Evolutionary conservation across 2,888 invertebrate genomes (phyloP), one percentile per base, ranked within the genome.

Genomic region (Argynnis bischoffii): DNA sequence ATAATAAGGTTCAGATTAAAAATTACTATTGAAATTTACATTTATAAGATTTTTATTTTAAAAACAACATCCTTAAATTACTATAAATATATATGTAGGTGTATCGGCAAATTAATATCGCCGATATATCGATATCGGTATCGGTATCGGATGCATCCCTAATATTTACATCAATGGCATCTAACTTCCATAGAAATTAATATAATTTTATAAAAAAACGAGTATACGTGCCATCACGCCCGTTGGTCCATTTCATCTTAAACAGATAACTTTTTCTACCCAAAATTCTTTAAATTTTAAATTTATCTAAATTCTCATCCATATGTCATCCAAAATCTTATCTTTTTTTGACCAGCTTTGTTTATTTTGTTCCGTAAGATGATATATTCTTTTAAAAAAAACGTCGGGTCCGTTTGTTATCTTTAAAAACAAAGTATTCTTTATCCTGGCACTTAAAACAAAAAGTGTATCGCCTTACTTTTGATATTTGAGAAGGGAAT

Each of bases 401-500:
- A 51, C 18, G 65, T 63, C 66, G 59, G 70, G 35, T 21, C 54
- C 56, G 66, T 63, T 69, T 69, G 65, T 72, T 67, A 72, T 70
- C 67, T 50, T 57, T 16, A 35, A 41, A 51, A 63, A 67, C 70
- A 66, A 67, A 63, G 63, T 41, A 55, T 67, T 72, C 67, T 60
- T 71, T 59, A 70, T 61, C 21, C 63, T 21, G 71, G 51, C 69
- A 71, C 69, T 71, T 48, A 69, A 66, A 60, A 67, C 64, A 63
- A 67, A 69, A 70, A 64, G 48, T 67, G 64, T 63, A 68, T 71
- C 68, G 66, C 61, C 60, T 73, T 72, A 56, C 74, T 67, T 69
- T 70, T 75, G 74, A 70, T 69, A 75, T 63, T 69, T 66, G 71
- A 73, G 64, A 57, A 31, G 64, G 53, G 65, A 69, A 72, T 72